phyloP scores from a whole-genome alignment of 2,113 vertebrate species.

The Gallinago media region DNA sequence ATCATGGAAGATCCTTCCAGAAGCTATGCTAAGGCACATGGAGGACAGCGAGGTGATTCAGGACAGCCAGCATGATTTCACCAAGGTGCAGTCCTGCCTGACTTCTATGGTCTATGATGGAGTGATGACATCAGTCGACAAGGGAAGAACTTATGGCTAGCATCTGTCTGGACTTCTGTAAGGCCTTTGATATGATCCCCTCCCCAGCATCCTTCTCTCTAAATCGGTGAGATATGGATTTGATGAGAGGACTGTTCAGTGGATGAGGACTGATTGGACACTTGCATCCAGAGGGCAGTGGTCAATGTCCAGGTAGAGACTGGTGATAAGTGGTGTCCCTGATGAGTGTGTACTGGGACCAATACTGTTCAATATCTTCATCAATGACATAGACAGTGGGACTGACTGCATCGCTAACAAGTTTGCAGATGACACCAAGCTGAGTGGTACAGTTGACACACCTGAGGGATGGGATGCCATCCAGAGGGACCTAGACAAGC shows the following conservation, averaged over 20 bases:
- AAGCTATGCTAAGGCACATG: neutral
- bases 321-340: neutral
- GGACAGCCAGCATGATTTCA: neutral
- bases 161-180: neutral
- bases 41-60: neutral
- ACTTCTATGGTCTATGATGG: neutral
- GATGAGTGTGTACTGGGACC: accelerated
- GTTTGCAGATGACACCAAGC: neutral
- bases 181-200: neutral
- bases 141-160: neutral
- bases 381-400: neutral
- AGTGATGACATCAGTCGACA: neutral
- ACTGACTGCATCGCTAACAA: neutral
- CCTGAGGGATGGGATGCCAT: neutral
- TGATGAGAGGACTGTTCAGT: neutral
- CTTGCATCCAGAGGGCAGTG: neutral
- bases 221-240: neutral
- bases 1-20: neutral
- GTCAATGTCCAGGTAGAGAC: neutral
- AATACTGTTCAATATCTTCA: neutral
- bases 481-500: neutral
- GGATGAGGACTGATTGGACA: neutral
- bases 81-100: neutral
- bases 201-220: neutral
- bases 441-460: accelerated